Percentiles rank a stretch among this genome's conserved stretches.
Evolutionary conservation across 2,888 invertebrate species (phyloP).

Genomic region (Pilophorus perplexus): DNA sequence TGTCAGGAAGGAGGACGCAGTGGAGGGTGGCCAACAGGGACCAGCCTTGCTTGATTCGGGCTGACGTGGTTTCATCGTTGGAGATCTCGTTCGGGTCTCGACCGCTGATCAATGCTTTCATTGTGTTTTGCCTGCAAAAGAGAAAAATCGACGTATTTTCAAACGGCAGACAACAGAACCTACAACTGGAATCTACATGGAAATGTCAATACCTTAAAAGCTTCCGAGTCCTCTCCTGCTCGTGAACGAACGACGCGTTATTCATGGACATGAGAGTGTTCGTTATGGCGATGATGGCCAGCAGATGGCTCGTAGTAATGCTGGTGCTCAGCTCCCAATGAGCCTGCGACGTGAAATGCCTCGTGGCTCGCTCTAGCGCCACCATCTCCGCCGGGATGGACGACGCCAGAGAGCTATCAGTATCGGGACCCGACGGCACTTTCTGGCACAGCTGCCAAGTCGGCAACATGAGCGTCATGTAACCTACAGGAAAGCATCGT

Average conservation of each 20-base stretch:
- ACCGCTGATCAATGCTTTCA: conserved; percentile 34
- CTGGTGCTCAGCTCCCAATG: conserved; percentile 97
- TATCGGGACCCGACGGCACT: conserved; percentile 39
- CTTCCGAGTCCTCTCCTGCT: conserved; percentile 77
- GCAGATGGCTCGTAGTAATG: conserved; percentile 90
- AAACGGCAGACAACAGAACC: background rate
- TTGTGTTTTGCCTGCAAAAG: conserved; percentile 50
- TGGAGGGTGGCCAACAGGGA: conserved; percentile 92
- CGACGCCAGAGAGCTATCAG: conserved; percentile 52
- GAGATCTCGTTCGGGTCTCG: conserved; percentile 37
- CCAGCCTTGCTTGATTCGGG: conserved; percentile 97
- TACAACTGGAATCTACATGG: background rate
- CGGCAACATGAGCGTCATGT: conserved; percentile 90
- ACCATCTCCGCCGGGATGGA: conserved; percentile 70
- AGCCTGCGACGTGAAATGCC: conserved; percentile 77
- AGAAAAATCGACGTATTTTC: background rate
- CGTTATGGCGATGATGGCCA: conserved; percentile 90
- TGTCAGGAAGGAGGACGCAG: conserved; percentile 92
- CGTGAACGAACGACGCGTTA: conserved; percentile 88
- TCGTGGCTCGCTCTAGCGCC: conserved; percentile 72
- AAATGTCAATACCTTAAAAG: conserved; percentile 61
- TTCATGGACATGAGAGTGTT: conserved; percentile 98
- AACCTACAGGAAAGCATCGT: no score
- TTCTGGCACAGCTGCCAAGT: conserved; percentile 67
- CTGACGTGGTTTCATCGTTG: conserved; percentile 76